phyloP scores from a whole-genome alignment of 2,888 invertebrate species.

The Metacarcinus magister region DNA sequence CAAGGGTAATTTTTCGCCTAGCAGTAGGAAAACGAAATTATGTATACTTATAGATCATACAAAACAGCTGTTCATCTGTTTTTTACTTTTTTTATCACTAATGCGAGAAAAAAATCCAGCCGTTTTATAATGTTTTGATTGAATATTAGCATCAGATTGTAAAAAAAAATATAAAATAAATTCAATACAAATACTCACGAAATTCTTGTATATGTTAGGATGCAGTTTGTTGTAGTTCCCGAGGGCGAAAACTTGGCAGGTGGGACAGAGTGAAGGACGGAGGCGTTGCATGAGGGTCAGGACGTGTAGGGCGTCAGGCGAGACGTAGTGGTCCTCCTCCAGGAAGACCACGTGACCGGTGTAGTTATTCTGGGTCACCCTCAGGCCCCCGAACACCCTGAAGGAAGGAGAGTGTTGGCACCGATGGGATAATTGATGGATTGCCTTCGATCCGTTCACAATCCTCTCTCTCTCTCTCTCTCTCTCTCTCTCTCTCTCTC shows the following conservation, averaged over 20 bases:
- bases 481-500: slow-evolving; percentile 75
- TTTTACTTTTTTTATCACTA: no score
- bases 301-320: slow-evolving; percentile 96
- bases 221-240: slow-evolving; percentile 96
- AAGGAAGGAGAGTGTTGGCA: background rate
- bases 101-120: no score
- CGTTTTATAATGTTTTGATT: no score
- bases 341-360: slow-evolving; percentile 94
- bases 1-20: no score
- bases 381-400: slow-evolving; percentile 94
- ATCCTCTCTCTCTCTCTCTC: slow-evolving; percentile 68
- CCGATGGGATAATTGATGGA: background rate
- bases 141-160: no score
- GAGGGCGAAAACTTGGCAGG: slow-evolving; percentile 95
- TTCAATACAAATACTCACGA: slow-evolving; percentile 52
- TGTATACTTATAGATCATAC: no score
- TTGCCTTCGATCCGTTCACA: background rate
- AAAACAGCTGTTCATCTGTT: no score
- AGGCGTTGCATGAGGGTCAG: slow-evolving; percentile 92
- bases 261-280: slow-evolving; percentile 89
- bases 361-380: slow-evolving; percentile 90
- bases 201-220: slow-evolving; percentile 65
- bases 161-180: background rate
- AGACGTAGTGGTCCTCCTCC: slow-evolving; percentile 99
- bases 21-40: no score